Percentiles rank a stretch among this genome's conserved stretches.
phyloP scores from a whole-genome alignment of 2,888 invertebrate genomes.

The Chelonus formosanus region DNA sequence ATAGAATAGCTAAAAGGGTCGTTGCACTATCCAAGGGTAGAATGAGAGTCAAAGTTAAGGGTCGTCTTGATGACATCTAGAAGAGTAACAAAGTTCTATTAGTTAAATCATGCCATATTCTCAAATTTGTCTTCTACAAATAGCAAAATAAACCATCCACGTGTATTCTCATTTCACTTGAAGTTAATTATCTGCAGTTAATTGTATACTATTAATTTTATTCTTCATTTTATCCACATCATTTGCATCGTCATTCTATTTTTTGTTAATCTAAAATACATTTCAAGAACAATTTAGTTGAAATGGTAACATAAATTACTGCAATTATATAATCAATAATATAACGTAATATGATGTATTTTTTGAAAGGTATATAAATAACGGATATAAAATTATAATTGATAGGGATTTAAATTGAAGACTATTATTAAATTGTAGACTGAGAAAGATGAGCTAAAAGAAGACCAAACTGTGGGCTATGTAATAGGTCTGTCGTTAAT shows the following conservation, averaged over 20 bases:
- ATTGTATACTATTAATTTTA: too few relatives aligned
- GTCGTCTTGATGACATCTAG: slow-evolving; percentile 21
- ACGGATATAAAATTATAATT: slow-evolving; percentile 23
- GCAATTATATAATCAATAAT: slow-evolving; percentile 12
- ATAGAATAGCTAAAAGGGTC: slow-evolving; percentile 47
- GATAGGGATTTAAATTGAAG: slow-evolving; percentile 12
- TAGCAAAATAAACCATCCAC: neutral
- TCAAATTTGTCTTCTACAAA: neutral
- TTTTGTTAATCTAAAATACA: too few relatives aligned
- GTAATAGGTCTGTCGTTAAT: neutral
- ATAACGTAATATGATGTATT: too few relatives aligned
- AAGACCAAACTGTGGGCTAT: neutral
- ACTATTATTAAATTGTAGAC: slow-evolving; percentile 13
- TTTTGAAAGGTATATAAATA: slow-evolving; percentile 17
- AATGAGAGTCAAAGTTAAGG: slow-evolving; percentile 14
- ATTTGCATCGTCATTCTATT: too few relatives aligned
- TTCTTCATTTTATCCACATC: too few relatives aligned
- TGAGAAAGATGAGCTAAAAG: neutral
- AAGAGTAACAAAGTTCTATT: slow-evolving; percentile 45
- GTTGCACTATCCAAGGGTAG: slow-evolving; percentile 14
- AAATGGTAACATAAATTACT: slow-evolving; percentile 10
- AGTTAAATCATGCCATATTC: slow-evolving; percentile 22
- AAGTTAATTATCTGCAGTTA: too few relatives aligned
- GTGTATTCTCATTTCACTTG: neutral
- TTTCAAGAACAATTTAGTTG: too few relatives aligned